Evolutionary conservation across 2,797 vertebrate genomes (phyloP), one percentile per base, ranked within the genome.

Genomic region (Sebastes oblongus): DNA sequence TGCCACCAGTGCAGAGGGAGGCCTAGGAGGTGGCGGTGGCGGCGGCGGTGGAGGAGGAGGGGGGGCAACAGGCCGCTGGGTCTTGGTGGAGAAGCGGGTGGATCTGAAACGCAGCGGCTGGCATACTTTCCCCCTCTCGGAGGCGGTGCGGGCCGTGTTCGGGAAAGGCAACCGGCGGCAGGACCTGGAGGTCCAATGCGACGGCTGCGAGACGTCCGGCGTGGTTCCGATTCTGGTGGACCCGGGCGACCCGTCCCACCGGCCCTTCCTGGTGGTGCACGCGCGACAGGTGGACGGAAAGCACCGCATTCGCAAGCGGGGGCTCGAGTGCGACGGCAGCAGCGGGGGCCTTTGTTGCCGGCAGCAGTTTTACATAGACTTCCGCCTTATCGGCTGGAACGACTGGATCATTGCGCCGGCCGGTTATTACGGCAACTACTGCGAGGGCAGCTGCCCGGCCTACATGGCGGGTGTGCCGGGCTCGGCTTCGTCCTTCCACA

Each of bases 331-430:
- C 0, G 98, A 99, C 30, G 98, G 98, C 83, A 96, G 92, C 86
- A 98, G 96, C 71, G 97, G 96, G 72, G 97, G 98, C 84, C 87
- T 96, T 9, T 99, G 98, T 95, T 99, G 98, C 93, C 95, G 98
- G 85, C 98, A 98, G 93, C 98, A 99, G 96, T 99, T 99, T 94
- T 99, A 98, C 95, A 99, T 99, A 66, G 98, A 99, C 95, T 99
- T 99, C 94, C 97, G 97, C 82, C 96, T 98, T 72, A 99, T 99
- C 32, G 98, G 98, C 92, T 99, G 98, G 98, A 99, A 97, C 69
- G 98, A 99, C 95, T 99, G 98, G 98, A 99, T 99, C 97, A 99
- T 99, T 36, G 98, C 98, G 5, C 98, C 98, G n/a, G 96, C 96
- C 1, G 98, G 98, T 85, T 99, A 99, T 92, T 98, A 96, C 13